These are phyloP conservation scores for Vulpes lagopus DNA, from an alignment of 2,113 vertebrate species.

Conservation along the genomic window DNA sequence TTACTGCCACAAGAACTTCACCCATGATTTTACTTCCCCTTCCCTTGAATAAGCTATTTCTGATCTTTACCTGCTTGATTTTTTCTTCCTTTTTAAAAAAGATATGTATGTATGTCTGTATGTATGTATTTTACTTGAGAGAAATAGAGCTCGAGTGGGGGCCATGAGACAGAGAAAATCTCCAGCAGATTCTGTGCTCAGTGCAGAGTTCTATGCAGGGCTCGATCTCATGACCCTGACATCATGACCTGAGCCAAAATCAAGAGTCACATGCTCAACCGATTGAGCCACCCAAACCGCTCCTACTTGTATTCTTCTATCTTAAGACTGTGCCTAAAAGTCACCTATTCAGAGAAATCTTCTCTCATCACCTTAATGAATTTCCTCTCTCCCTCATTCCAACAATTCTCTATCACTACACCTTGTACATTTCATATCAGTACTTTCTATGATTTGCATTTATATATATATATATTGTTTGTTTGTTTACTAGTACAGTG, in stretches of 20 bases:
- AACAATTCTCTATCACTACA: constrained; percentile 15
- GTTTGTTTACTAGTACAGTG: background rate
- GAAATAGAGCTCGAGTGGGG: background rate
- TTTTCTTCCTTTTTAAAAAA: background rate
- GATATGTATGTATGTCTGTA: background rate
- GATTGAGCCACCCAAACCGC: background rate
- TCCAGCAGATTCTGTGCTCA: background rate
- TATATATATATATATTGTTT: background rate
- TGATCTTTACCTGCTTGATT: background rate
- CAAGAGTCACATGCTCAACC: background rate
- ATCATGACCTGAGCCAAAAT: background rate
- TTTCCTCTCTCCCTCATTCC: background rate
- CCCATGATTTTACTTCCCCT: constrained; percentile 4
- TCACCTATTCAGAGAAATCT: constrained; percentile 34
- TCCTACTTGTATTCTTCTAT: constrained; percentile 5
- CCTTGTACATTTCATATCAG: constrained; percentile 9
- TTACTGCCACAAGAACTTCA: background rate
- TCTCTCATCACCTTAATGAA: constrained; percentile 17
- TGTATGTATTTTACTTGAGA: background rate
- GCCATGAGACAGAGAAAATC: background rate
- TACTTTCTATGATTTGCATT: constrained; percentile 36
- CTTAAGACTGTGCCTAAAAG: constrained; percentile 21
- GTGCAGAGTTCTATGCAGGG: background rate
- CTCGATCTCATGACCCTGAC: background rate
- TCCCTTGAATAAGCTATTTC: background rate